Conservation (phyloP, 1,140 invertebrate species). For the Asobara japonica region DNA sequence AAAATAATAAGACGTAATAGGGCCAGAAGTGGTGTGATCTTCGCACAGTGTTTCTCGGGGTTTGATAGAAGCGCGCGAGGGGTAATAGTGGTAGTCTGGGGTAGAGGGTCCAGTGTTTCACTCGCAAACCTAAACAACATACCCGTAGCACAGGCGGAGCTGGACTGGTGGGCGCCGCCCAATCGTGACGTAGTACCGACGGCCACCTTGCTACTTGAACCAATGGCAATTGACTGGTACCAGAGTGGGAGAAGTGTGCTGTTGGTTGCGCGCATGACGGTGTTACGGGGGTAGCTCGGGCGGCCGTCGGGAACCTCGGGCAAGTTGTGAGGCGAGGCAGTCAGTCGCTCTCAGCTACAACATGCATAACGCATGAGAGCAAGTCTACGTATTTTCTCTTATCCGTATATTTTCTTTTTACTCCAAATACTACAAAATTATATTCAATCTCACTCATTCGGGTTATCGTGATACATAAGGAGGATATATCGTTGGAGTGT, state of each 20-base stretch:
- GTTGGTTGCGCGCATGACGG: conserved; percentile 60
- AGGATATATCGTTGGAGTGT: background rate
- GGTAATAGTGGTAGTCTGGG: conserved; percentile 20
- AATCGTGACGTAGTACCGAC: conserved; percentile 60
- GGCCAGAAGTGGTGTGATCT: conserved; percentile 29
- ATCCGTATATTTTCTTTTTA: conserved; percentile 34
- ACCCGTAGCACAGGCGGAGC: conserved; percentile 46
- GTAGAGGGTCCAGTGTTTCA: conserved; percentile 39
- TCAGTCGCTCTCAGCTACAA: conserved; percentile 68
- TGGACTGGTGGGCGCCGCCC: conserved; percentile 50
- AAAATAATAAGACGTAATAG: conserved; percentile 23
- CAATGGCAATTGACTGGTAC: conserved; percentile 44
- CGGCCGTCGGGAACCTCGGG: conserved; percentile 58
- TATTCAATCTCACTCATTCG: background rate
- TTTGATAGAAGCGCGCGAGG: conserved; percentile 34
- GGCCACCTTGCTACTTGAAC: conserved; percentile 60
- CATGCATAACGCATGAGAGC: conserved; percentile 72
- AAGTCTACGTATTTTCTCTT: conserved; percentile 54
- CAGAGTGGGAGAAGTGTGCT: conserved; percentile 47
- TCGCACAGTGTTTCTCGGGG: conserved; percentile 26
- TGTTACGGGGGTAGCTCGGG: conserved; percentile 38
- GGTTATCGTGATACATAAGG: background rate
- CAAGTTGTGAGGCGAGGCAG: conserved; percentile 65
- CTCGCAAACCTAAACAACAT: conserved; percentile 46
- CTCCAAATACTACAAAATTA: conserved; percentile 14